A percentile compares a stretch with the other conserved stretches of the same genome.
phyloP scores from a whole-genome alignment of 2,888 invertebrate genomes.

The Habrosyne pyritoides region DNA sequence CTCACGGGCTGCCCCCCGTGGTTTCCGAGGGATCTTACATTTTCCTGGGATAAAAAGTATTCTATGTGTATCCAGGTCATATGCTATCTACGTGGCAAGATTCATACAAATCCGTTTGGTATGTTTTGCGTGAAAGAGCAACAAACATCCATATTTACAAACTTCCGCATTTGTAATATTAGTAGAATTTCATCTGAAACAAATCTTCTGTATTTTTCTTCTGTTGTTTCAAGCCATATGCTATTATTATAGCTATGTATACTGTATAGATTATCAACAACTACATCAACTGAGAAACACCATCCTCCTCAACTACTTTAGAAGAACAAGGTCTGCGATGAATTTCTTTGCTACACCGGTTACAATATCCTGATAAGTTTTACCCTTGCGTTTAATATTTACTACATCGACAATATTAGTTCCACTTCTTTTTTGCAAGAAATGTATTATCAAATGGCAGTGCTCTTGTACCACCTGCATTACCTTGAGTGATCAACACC shows the following conservation, averaged over 20 bases:
- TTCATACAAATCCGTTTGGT: too few relatives aligned
- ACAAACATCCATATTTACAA: too few relatives aligned
- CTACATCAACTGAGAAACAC: constrained; percentile 35
- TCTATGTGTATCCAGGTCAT: too few relatives aligned
- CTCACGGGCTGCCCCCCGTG: too few relatives aligned
- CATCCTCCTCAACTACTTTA: constrained; percentile 80
- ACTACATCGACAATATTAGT: constrained; percentile 69
- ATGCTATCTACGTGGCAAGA: too few relatives aligned
- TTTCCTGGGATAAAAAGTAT: too few relatives aligned
- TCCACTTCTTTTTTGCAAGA: constrained; percentile 80
- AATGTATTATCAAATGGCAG: constrained; percentile 87
- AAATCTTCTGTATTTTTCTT: constrained; percentile 70
- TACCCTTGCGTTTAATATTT: constrained; percentile 87
- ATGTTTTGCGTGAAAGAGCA: too few relatives aligned
- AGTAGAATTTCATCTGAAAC: constrained; percentile 55
- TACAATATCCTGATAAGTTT: constrained; percentile 84
- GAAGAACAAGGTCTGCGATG: constrained; percentile 86
- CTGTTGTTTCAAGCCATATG: constrained; percentile 42
- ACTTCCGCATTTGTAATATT: too few relatives aligned
- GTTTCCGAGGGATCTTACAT: too few relatives aligned
- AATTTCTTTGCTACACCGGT: constrained; percentile 81
- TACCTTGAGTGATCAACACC: constrained; percentile 67
- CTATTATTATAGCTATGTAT: too few relatives aligned
- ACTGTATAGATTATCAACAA: too few relatives aligned
- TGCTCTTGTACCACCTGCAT: constrained; percentile 84